phyloP scores from a whole-genome alignment of 2,113 vertebrate species.

The Pygathrix nemaeus region DNA sequence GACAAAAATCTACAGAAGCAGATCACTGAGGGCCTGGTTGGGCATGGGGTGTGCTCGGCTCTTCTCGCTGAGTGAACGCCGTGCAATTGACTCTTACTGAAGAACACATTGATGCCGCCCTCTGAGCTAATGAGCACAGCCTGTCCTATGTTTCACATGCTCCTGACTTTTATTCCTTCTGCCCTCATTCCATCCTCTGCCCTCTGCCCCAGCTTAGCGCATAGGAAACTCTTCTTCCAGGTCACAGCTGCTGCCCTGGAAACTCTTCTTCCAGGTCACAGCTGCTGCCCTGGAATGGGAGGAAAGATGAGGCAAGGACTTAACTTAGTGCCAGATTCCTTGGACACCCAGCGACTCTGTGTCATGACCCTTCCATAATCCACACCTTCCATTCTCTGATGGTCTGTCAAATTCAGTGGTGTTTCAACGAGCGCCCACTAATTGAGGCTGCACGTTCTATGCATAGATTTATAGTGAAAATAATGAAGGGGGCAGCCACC shows the following conservation, averaged over 20 bases:
- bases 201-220: slow-evolving; percentile 17
- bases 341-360: slow-evolving; percentile 20
- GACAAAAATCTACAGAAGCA: accelerated
- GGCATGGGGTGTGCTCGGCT: accelerated
- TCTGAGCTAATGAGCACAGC: accelerated
- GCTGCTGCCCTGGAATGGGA: background rate
- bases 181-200: slow-evolving; percentile 28
- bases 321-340: background rate
- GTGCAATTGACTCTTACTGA: no score
- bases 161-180: background rate
- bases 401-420: slow-evolving; percentile 29
- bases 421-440: background rate
- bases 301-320: background rate
- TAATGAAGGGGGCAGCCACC: slow-evolving; percentile 26
- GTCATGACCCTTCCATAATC: background rate
- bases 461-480: slow-evolving; percentile 35
- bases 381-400: background rate
- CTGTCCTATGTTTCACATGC: background rate
- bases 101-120: background rate
- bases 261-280: background rate
- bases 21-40: accelerated
- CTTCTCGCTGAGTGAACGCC: accelerated
- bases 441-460: slow-evolving; percentile 3
- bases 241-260: background rate
- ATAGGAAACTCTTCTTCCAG: background rate